Evolutionary conservation across 2,113 vertebrate genomes (phyloP).

Genomic region (Hyaena hyaena): DNA sequence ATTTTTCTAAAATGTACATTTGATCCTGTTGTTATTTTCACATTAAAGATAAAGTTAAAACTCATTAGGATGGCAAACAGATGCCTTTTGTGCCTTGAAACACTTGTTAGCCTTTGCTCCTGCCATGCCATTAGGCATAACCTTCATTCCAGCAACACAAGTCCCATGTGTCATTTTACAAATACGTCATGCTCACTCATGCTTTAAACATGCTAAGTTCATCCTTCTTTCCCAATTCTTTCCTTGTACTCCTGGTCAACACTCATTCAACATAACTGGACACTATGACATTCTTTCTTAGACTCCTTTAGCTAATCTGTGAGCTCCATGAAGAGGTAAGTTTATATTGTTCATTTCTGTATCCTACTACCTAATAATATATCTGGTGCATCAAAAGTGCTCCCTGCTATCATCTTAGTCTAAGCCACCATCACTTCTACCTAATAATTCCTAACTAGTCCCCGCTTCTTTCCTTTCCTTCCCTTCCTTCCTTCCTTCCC

Average conservation of each 20-base stretch:
- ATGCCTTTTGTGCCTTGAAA: not conserved
- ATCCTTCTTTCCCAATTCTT: not conserved
- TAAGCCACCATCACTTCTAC: not conserved
- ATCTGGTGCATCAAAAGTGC: not conserved
- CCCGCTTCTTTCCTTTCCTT: not conserved
- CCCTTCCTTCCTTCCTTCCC: not conserved
- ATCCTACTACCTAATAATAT: not conserved
- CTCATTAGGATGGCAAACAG: not conserved
- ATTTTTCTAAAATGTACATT: not conserved
- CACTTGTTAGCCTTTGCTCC: not conserved
- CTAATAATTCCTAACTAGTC: not conserved
- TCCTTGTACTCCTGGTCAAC: not conserved
- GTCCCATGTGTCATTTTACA: not conserved
- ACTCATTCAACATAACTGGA: not conserved
- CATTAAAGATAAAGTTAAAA: not conserved
- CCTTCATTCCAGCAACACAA: not conserved
- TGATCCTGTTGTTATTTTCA: not conserved
- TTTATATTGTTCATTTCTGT: not conserved
- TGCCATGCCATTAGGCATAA: not conserved
- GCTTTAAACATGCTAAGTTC: not conserved
- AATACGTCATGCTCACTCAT: not conserved
- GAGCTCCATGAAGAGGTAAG: not conserved
- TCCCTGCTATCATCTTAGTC: not conserved
- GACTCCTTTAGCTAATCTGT: not conserved
- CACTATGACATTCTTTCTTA: not conserved